phyloP scores from a whole-genome alignment of 2,113 vertebrate species.

The Triplophysa rosa region DNA sequence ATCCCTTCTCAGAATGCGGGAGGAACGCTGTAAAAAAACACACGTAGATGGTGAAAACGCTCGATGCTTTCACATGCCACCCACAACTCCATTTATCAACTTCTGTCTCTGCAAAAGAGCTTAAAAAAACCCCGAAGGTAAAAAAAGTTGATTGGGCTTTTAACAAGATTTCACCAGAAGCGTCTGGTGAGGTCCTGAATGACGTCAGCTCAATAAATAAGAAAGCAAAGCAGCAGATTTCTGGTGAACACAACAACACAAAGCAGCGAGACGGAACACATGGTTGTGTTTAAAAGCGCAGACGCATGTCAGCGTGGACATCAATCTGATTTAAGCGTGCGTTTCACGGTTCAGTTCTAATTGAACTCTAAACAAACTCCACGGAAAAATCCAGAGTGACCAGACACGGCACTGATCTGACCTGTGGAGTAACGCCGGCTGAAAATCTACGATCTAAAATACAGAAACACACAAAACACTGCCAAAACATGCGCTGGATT shows the following conservation, averaged over 20 bases:
- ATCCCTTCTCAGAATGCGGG: not conserved
- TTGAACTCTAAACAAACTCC: no score
- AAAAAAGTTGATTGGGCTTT: slow-evolving; percentile 14
- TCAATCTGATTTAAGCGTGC: not conserved
- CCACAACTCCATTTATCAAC: not conserved
- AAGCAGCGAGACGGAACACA: slow-evolving; percentile 29
- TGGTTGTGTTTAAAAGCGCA: slow-evolving; percentile 34
- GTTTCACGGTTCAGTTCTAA: no score
- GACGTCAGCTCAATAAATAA: slow-evolving; percentile 26
- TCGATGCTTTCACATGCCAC: not conserved
- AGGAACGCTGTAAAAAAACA: slow-evolving; percentile 6
- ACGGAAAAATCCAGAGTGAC: no score
- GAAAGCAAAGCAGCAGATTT: slow-evolving; percentile 11
- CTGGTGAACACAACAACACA: slow-evolving; percentile 16
- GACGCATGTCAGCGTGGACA: slow-evolving; percentile 17
- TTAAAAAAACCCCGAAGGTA: not conserved
- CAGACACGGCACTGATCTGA: no score
- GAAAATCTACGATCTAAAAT: no score
- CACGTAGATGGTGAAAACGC: not conserved
- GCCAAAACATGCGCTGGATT: slow-evolving; percentile 31
- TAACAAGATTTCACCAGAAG: slow-evolving; percentile 37
- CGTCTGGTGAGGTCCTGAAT: slow-evolving; percentile 24
- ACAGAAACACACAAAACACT: not conserved
- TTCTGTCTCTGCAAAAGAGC: not conserved
- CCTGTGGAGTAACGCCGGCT: no score